Base-by-base conservation (phyloP, 2,113 vertebrate species). In the Triplophysa siluroides region DNA sequence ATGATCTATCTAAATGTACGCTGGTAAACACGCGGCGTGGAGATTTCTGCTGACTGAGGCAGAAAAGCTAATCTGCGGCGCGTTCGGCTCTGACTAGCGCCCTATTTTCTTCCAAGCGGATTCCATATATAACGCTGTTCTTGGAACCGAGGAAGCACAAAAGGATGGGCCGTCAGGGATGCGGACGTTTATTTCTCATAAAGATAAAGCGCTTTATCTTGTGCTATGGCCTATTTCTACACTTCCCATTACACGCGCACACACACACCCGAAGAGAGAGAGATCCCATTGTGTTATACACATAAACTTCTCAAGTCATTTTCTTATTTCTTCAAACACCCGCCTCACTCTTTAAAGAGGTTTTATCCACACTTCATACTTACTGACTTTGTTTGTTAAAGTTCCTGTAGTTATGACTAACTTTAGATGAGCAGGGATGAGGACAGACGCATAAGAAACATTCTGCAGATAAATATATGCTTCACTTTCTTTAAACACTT, bases 141-240 rank as follows among this genome's bases (percentile, higher is more conserved):
- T 64, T 72, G 80, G 73, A 76, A 62, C 76, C 60, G 11, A 23
- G 76, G 65, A 76, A 58, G 75, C 76, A 78, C 69, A 64, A 81
- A 38, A 81, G 68, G 76, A 65, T 73, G 62, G 75, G 79, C 13
- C 71, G 71, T 43, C 79, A 75, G 75, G 83, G 73, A 80, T 41
- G 67, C 73, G 33, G 69, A 75, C 76, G 75, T 84, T 81, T 81
- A 84, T 84, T 78, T 84, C 79, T 79, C 66, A 71, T 78, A 80
- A 78, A 84, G 83, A 84, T 81, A 79, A 82, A 84, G 80, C 33
- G 47, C 83, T 84, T 84, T 84, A 84, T 84, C 83, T 84, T 81
- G 23, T 66, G 76, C 79, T 70, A 61, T 84, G 83, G 83, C 79
- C 83, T 81, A 84, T 84, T 84, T 84, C 70, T 60, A 75, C 79